phyloP scores from a whole-genome alignment of 1,140 invertebrate species.

The Scaptomyza montana region DNA sequence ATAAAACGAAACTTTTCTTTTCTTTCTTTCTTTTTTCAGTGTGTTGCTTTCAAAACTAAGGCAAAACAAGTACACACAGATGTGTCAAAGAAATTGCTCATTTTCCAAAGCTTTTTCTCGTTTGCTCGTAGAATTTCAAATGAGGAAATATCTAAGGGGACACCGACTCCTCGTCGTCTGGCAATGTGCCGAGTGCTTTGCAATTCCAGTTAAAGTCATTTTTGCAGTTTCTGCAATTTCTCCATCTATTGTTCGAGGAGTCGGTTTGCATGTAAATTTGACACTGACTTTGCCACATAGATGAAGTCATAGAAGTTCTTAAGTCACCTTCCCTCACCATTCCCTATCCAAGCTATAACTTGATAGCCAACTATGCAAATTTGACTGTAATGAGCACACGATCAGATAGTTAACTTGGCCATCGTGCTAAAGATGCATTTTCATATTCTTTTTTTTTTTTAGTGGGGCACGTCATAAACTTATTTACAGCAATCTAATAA shows the following conservation, averaged over 20 bases:
- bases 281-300: constrained; percentile 25
- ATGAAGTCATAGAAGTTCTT: constrained; percentile 61
- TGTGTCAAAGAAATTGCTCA: constrained; percentile 70
- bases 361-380: constrained; percentile 40
- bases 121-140: constrained; percentile 60
- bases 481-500: constrained; percentile 81
- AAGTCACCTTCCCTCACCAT: not conserved
- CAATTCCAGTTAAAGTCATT: constrained; percentile 9
- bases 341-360: constrained; percentile 6
- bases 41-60: constrained; percentile 12
- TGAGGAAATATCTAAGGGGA: constrained; percentile 36
- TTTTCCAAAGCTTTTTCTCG: constrained; percentile 37
- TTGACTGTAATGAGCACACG: constrained; percentile 34
- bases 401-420: constrained; percentile 6
- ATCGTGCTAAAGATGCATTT: constrained; percentile 2
- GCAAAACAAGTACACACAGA: constrained; percentile 54
- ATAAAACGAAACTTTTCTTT: constrained; percentile 55
- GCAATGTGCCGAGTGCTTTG: constrained; percentile 31
- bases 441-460: constrained; percentile 31
- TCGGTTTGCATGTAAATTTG: constrained; percentile 20
- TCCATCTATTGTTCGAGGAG: constrained; percentile 24
- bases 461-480: constrained; percentile 65
- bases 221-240: not conserved
- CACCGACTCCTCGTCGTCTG: constrained; percentile 50
- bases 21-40: not conserved